Conservation (phyloP, 2,113 vertebrate genomes). For the Pomatorhinus ruficollis region DNA sequence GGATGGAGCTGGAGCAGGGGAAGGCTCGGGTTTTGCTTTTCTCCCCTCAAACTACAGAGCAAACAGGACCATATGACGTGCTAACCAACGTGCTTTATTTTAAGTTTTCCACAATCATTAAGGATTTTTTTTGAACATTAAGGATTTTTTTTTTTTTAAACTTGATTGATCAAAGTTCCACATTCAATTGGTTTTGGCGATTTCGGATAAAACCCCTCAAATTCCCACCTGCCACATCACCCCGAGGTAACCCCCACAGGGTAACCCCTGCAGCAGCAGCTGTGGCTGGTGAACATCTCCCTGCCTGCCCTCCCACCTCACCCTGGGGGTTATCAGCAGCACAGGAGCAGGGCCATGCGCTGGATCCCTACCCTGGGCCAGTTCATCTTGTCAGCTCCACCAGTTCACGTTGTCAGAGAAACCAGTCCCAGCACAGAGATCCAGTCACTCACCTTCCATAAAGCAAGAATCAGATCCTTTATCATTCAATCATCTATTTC, state of each 20-base stretch:
- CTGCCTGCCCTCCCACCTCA: not conserved
- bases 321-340: not conserved
- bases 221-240: not conserved
- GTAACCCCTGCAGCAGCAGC: not conserved
- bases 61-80: not conserved
- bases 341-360: not conserved
- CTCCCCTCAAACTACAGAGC: not conserved
- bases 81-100: slow-evolving; percentile 69
- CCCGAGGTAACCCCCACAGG: not conserved
- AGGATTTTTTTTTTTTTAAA: not conserved
- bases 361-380: not conserved
- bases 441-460: not conserved
- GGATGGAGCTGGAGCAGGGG: not conserved
- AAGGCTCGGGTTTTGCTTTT: not conserved
- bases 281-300: not conserved
- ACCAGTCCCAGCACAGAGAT: not conserved
- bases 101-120: slow-evolving; percentile 41
- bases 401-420: not conserved
- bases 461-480: not conserved
- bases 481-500: not conserved
- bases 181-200: not conserved
- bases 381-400: not conserved
- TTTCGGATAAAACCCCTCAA: not conserved
- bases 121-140: not conserved
- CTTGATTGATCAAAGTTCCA: not conserved